Evolutionary conservation across 2,888 invertebrate species (phyloP), one percentile per base, ranked within the genome.

Genomic region (Argyra leucocephala): DNA sequence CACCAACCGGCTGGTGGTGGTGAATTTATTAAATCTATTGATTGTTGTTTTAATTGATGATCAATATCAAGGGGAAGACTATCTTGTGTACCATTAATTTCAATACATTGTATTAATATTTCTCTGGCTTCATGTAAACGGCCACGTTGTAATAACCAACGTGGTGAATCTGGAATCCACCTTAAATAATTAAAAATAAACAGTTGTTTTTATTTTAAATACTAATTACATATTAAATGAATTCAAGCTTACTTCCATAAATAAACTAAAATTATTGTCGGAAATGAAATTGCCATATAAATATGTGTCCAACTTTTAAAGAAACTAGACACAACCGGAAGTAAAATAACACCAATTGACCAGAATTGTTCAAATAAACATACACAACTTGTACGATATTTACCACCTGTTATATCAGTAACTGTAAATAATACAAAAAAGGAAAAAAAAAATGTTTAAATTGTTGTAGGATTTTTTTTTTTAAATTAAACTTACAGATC

Each of bases 151-250:
- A 82, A 75, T 71, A 81, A 75, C 82, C 82, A 82, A 61, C 80
- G 76, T 6, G 82, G 81, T 2, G 81, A 81, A 69, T 82, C 81
- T 3, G 82, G 81, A 66, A 82, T 80, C 78, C 78, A 81, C 71
- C 78, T 79, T 37, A 3, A 48, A 67, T 65, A 31, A 57, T 48
- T 18, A 62, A 61, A 57, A 61, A 61, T 61, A 12, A 59, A 15
- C 6, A 22, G 23, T 59, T 23, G 23, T 10, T 31, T n/a, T 18
- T 22, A 3, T 57, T 24, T 22, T 22, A 57, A 57, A 57, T 18
- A 57, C 5, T 21, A 21, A 3, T 21, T 57, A 57, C 5, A 57
- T 57, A 5, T 36, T 36, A 36, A 9, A 9, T 9, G 10, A 36
- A 36, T 9, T 9, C 10, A 37, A 37, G 70, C 75, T 74, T 71